phyloP scores from a whole-genome alignment of 2,888 invertebrate genomes.

The Hydriomena furcata region DNA sequence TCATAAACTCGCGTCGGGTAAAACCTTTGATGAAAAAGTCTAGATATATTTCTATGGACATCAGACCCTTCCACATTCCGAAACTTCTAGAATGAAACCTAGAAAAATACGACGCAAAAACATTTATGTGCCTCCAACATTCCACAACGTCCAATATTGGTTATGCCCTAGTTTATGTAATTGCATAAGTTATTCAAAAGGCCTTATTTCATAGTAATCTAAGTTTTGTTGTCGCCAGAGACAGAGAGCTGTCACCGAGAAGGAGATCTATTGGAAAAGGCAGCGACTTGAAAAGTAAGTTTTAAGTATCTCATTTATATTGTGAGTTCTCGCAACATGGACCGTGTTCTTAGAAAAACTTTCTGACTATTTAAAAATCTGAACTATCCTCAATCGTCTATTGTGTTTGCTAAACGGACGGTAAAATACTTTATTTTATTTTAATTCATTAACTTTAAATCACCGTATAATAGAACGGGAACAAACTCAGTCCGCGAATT shows the following conservation, averaged over 20 bases:
- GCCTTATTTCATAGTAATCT: conserved; percentile 54
- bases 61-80: conserved; percentile 13
- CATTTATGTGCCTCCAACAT: conserved; percentile 10
- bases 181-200: conserved; percentile 34
- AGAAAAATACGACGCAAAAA: conserved; percentile 12
- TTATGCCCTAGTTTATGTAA: conserved; percentile 24
- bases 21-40: conserved; percentile 5
- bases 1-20: too few species aligned
- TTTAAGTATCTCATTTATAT: conserved; percentile 17
- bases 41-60: conserved; percentile 12
- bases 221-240: conserved; percentile 85
- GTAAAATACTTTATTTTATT: too few species aligned
- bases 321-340: too few species aligned
- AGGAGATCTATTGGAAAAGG: conserved; percentile 77
- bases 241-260: conserved; percentile 85
- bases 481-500: not conserved
- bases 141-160: conserved; percentile 16
- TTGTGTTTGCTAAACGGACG: too few species aligned
- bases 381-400: too few species aligned
- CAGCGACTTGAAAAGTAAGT: conserved; percentile 79
- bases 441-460: too few species aligned
- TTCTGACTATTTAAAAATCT: too few species aligned
- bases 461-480: not conserved
- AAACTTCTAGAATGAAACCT: conserved; percentile 14
- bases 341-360: too few species aligned